A percentile compares a stretch with the other conserved stretches of the same genome.
Evolutionary conservation across 1,140 invertebrate species (phyloP).

Genomic region (Pararge aegeria): DNA sequence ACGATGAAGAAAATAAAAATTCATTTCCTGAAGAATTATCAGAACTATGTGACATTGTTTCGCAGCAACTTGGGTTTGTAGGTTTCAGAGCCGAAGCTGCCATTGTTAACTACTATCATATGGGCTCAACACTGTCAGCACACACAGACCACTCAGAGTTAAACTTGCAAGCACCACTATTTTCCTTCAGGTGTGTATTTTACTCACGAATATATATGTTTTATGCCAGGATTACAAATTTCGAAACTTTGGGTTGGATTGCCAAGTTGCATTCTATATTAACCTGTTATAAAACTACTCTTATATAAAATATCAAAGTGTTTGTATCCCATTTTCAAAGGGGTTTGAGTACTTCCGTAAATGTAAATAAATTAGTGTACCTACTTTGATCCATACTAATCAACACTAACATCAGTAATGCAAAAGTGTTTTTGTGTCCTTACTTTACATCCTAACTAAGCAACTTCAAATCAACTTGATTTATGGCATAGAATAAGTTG

Average conservation of each 20-base stretch:
- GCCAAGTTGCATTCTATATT: too few species aligned
- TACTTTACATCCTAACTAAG: too few species aligned
- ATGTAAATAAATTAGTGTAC: too few species aligned
- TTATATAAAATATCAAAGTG: too few species aligned
- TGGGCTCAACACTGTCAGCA: slow-evolving; percentile 93
- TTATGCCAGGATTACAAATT: background rate
- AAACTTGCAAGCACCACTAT: slow-evolving; percentile 90
- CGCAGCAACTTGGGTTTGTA: slow-evolving; percentile 81
- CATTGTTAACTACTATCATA: slow-evolving; percentile 96
- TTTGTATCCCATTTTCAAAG: too few species aligned
- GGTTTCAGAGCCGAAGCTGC: slow-evolving; percentile 91
- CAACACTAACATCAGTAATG: too few species aligned
- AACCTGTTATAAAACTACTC: too few species aligned
- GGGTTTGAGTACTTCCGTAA: too few species aligned
- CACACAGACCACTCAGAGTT: slow-evolving; percentile 96
- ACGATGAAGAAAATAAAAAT: slow-evolving; percentile 83
- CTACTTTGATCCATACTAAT: too few species aligned
- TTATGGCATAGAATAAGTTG: too few species aligned
- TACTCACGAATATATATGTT: background rate
- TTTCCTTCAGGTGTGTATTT: slow-evolving; percentile 87
- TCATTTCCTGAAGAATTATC: slow-evolving; percentile 87
- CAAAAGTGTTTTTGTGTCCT: too few species aligned
- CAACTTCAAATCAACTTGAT: too few species aligned
- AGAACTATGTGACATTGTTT: slow-evolving; percentile 83
- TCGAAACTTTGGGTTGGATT: background rate